Evolutionary conservation across 2,888 invertebrate species (phyloP).

Genomic region (Melieria crassipennis): DNA sequence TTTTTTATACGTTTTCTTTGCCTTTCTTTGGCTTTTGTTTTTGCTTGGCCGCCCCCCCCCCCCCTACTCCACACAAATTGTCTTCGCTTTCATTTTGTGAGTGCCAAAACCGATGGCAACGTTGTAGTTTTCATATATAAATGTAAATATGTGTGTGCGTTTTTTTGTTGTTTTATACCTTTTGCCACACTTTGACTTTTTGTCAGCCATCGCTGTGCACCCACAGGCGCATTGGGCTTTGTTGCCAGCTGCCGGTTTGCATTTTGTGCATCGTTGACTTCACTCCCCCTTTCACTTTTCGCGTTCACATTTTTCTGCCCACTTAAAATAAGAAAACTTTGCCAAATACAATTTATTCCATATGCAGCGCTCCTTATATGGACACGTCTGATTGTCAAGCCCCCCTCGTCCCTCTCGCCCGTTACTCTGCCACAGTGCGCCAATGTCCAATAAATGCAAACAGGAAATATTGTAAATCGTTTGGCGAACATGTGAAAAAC

Average conservation of each 20-base stretch:
- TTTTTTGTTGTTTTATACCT: neutral
- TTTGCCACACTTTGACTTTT: too few species aligned
- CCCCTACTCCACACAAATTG: too few species aligned
- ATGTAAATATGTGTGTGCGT: conserved; percentile 1
- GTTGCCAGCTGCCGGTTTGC: too few species aligned
- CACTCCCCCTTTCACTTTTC: too few species aligned
- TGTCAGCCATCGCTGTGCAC: too few species aligned
- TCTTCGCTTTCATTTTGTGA: too few species aligned
- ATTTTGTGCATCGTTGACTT: too few species aligned
- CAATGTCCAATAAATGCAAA: conserved; percentile 18
- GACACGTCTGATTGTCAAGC: neutral
- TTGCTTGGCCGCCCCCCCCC: neutral
- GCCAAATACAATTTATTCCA: neutral
- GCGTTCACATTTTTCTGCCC: too few species aligned
- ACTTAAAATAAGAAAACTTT: conserved; percentile 10
- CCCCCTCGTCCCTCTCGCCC: neutral
- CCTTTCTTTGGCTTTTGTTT: neutral
- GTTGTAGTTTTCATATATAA: conserved; percentile 5
- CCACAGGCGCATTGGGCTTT: too few species aligned
- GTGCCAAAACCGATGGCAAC: too few species aligned
- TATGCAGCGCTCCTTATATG: neutral
- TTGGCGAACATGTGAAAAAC: neutral
- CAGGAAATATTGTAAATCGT: conserved; percentile 37
- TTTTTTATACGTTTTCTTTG: conserved; percentile 9
- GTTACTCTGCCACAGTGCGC: neutral